Base-by-base conservation (phyloP, 2,113 vertebrate species). In the Trogon surrucura region DNA sequence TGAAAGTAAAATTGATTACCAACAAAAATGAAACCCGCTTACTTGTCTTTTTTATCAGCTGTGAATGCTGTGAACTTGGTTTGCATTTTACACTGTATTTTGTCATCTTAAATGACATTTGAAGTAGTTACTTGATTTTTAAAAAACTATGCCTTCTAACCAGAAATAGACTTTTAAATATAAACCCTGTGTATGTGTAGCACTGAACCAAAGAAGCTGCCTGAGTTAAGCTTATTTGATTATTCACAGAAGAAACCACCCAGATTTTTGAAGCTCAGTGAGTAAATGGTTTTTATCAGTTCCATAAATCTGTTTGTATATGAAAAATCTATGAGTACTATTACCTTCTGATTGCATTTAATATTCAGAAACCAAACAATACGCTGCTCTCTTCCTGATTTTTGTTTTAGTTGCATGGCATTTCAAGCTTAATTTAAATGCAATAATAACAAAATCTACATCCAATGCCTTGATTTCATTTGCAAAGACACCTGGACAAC, bases 341-440 rank as follows among this genome's bases (percentile, higher is more conserved):
- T 85, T 96, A 75, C 48, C 62, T 85, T 96, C 80, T 96, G 85
- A 92, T 87, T 97, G 48, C 47, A 85, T 97, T 96, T 96, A 94
- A 87, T 93, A 96, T 95, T 96, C 94, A 96, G 89, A 97, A 96
- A 74, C 38, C 93, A 97, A 90, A 84, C 25, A 83, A 73, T 73
- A 58, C 15, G 9, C 26, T 91, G n/a, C 80, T 90, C 62, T 67
- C 71, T 44, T 87, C 94, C 71, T 93, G 83, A 79, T 85, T 95
- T 96, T 97, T 94, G 91, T 97, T 96, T 95, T 64, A 66, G 50
- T 89, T 70, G 57, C 11, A 30, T 93, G 85, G 74, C 75, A 80
- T 96, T 97, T 97, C 85, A 93, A 95, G 88, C 72, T 96, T 83
- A 78, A 90, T 95, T 96, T 96, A 89, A 97, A 93, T 57, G 64